Evolutionary conservation across 2,888 invertebrate species (phyloP), one percentile per base, ranked within the genome.

Genomic region (Muscina levida): DNA sequence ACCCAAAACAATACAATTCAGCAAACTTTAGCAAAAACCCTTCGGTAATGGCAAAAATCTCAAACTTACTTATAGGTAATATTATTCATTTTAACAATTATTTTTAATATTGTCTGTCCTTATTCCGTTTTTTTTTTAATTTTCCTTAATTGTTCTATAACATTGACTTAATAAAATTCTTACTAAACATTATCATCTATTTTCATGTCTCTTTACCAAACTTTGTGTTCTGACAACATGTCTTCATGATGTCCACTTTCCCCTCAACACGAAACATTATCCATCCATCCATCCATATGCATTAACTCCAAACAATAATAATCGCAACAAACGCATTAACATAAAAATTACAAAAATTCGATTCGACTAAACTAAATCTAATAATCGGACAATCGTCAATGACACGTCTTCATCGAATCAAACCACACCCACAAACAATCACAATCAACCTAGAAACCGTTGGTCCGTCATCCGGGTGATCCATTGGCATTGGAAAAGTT

Each of bases 401-500:
- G 48, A 48, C 56, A 75, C 62, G 67, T 76, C 62, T 62, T 59
- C 77, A 51, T 72, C 53, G 17, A 13, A 56, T 77, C 57, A 71
- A 80, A 72, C 80, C 79, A 53, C 79, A 70, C 74, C 65, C 72
- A 68, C 72, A 57, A 68, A 51, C 51, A 15, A 37, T 68, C 67
- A 62, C 62, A 42, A 62, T 51, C 37, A 74, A 82, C 82, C 82
- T 87, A 97, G 97, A 97, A 97, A 93, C 97, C 97, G 87, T 92
- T 97, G 92, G 95, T 97, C 89, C 95, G 95, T 91, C 94, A 94
- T 91, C 95, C 95, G 88, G 95, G 94, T 88, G 95, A 94, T 91
- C 93, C 95, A 87, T 92, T 95, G 92, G 93, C 94, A 86, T 90
- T 94, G 90, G 95, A 95, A 90, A 96, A 97, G 93, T 94, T 95